These are phyloP conservation scores for Sciurus vulgaris DNA, from an alignment of 2,797 vertebrate genomes.

Conservation along the genomic window DNA sequence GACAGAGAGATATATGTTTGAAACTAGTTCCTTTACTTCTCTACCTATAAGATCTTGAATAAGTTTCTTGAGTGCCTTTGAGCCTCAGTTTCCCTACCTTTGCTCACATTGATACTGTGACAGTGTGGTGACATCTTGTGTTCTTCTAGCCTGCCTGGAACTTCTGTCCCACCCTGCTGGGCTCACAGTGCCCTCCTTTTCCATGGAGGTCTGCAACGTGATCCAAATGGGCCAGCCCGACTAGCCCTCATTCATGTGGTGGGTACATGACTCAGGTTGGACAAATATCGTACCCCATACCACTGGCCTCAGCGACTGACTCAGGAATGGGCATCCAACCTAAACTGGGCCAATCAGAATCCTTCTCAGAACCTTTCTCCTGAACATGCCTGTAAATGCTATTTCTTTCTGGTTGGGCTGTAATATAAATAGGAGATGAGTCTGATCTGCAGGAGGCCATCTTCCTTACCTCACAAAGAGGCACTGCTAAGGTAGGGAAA, in stretches of 20 bases:
- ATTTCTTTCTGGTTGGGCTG: background rate
- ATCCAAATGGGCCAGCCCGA: background rate
- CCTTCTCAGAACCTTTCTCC: background rate
- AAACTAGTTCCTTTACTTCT: background rate
- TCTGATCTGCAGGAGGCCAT: background rate
- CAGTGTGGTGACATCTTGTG: background rate
- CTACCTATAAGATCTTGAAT: background rate
- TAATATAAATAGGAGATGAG: background rate
- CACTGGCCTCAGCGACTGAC: background rate
- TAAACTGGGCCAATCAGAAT: background rate
- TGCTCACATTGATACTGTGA: background rate
- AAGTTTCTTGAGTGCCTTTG: background rate
- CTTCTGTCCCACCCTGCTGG: background rate
- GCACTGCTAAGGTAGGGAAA: background rate
- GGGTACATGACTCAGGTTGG: background rate
- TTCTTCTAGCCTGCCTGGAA: background rate
- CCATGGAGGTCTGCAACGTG: background rate
- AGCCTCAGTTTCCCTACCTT: background rate
- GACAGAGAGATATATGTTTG: background rate
- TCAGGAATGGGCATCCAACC: background rate
- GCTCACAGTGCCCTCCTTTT: background rate
- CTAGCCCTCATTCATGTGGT: background rate
- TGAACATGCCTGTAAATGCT: background rate
- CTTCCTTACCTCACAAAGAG: background rate
- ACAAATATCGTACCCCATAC: background rate